A percentile compares a stretch with the other conserved stretches of the same genome.
These are phyloP conservation scores for Leptinotarsa undecemlineata DNA, from an alignment of 1,140 invertebrate species.

Conservation along the genomic window DNA sequence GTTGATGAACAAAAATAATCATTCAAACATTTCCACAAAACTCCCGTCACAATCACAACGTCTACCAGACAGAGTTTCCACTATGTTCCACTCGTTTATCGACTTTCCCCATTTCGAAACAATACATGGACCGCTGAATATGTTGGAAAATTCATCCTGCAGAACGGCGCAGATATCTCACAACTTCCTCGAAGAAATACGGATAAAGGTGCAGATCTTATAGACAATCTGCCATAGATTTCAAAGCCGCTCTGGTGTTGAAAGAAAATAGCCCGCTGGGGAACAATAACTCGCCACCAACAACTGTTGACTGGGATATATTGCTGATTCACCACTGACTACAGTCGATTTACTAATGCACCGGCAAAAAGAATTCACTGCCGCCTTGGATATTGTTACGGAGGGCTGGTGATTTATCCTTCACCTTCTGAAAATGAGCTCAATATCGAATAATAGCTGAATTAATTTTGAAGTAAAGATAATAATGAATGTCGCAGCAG, in stretches of 20 bases:
- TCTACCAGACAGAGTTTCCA: no score
- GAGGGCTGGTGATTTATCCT: not conserved
- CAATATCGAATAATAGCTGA: not conserved
- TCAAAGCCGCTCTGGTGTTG: conserved; percentile 39
- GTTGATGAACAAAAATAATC: no score
- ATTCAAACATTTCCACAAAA: no score
- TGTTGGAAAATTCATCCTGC: no score
- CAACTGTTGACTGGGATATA: conserved; percentile 41
- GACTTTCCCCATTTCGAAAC: no score
- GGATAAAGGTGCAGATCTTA: not conserved
- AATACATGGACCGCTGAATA: no score
- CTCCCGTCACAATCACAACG: no score
- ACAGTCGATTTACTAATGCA: conserved; percentile 24
- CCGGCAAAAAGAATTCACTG: not conserved
- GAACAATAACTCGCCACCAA: conserved; percentile 46
- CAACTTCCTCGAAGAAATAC: not conserved
- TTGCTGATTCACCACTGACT: conserved; percentile 23
- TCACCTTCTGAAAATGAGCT: not conserved
- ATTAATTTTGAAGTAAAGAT: no score
- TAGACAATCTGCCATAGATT: conserved; percentile 39
- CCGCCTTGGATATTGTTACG: not conserved
- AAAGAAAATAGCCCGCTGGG: conserved; percentile 45
- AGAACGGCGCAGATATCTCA: not conserved
- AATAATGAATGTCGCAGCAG: no score
- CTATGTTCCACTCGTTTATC: no score